A percentile compares a stretch with the other conserved stretches of the same genome.
phyloP scores from a whole-genome alignment of 2,113 vertebrate genomes.

The Raja brachyura region DNA sequence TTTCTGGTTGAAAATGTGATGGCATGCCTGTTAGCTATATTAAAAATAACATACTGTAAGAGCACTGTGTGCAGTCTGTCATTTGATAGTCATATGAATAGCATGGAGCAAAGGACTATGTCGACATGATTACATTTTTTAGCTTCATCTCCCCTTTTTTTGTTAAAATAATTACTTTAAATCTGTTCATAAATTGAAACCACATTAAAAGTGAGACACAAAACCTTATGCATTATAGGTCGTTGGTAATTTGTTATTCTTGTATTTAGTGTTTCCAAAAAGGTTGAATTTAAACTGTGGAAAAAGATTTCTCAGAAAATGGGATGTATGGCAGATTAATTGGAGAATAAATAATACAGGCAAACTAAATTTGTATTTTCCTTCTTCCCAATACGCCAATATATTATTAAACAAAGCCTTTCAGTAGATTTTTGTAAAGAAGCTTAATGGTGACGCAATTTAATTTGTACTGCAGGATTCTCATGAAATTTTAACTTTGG shows the following conservation, averaged over 20 bases:
- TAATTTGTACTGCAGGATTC: not conserved
- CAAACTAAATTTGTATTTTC: not conserved
- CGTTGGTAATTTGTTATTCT: not conserved
- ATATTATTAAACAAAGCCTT: not conserved
- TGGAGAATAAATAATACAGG: not conserved
- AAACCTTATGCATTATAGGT: not conserved
- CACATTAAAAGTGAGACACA: not conserved
- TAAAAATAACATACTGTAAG: conserved; percentile 17
- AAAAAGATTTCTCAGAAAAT: not conserved
- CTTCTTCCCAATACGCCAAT: not conserved
- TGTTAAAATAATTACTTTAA: not conserved
- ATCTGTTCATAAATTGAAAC: not conserved
- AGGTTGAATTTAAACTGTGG: not conserved
- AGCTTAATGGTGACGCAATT: not conserved
- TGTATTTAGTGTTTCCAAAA: not conserved
- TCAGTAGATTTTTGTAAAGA: not conserved
- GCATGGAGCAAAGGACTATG: not conserved
- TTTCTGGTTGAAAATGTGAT: not conserved
- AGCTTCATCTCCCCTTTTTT: not conserved
- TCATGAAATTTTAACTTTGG: not conserved
- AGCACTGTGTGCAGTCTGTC: conserved; percentile 20
- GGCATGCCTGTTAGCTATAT: not conserved
- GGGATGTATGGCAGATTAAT: not conserved
- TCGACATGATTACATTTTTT: not conserved
- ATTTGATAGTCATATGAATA: conserved; percentile 25